phyloP scores from a whole-genome alignment of 2,797 vertebrate species.

The Cossypha polioptera region DNA sequence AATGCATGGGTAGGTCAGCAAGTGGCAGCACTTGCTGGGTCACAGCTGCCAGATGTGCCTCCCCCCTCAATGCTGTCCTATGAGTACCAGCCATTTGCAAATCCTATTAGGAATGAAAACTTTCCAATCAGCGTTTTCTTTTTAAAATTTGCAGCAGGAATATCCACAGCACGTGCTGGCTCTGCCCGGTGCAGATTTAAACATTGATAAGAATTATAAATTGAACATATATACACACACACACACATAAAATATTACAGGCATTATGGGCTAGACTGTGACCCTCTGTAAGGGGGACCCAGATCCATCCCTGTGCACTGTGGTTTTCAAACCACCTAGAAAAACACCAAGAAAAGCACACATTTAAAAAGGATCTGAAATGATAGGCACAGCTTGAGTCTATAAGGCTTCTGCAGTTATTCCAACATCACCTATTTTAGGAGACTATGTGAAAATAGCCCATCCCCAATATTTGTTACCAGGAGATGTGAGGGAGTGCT shows the following conservation, averaged over 20 bases:
- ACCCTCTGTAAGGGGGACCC: neutral
- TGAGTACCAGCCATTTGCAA: neutral
- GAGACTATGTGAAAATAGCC: neutral
- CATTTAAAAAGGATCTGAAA: neutral
- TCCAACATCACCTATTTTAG: conserved; percentile 7
- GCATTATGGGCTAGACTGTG: neutral
- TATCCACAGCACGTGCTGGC: neutral
- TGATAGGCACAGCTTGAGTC: neutral
- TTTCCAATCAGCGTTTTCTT: neutral
- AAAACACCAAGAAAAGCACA: neutral
- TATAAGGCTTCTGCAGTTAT: neutral
- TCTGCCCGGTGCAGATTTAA: neutral
- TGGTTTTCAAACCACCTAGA: neutral
- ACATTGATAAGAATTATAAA: neutral
- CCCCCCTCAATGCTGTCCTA: neutral
- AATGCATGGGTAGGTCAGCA: neutral
- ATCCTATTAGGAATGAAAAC: neutral
- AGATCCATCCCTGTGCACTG: neutral
- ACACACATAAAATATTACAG: neutral
- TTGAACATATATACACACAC: neutral
- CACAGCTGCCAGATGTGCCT: neutral
- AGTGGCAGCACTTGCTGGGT: neutral
- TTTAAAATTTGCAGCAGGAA: neutral
- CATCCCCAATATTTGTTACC: neutral
- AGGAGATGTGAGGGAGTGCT: neutral